Percentiles rank a stretch among this genome's conserved stretches.
These are phyloP conservation scores for Anticlea derivata DNA, from an alignment of 2,888 invertebrate genomes.

Conservation along the genomic window DNA sequence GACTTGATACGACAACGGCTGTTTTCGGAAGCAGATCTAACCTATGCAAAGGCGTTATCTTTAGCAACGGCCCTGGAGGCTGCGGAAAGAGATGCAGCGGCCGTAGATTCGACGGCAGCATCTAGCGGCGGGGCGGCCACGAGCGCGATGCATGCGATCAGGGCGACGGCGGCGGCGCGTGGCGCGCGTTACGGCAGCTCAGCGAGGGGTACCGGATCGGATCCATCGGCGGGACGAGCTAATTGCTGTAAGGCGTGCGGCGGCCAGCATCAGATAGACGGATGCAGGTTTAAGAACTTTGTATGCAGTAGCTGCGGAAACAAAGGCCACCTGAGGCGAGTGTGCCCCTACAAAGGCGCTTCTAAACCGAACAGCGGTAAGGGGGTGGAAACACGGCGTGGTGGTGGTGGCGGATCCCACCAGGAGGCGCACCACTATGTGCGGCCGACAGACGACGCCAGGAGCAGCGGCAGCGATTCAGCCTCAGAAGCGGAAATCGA, in stretches of 20 bases:
- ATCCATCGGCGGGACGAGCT: neutral
- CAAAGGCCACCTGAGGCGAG: constrained; percentile 4
- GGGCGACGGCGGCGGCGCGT: neutral
- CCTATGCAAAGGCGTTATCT: neutral
- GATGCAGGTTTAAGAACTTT: constrained; percentile 1
- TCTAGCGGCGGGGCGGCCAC: neutral
- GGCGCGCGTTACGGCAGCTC: no score
- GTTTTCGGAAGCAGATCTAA: neutral
- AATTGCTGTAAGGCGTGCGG: neutral
- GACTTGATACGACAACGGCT: neutral
- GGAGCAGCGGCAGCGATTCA: neutral
- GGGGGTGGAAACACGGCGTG: neutral
- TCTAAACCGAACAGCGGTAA: neutral
- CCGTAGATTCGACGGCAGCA: constrained; percentile 2
- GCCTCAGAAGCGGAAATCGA: no score
- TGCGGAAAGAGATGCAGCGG: constrained; percentile 6
- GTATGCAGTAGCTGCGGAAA: neutral
- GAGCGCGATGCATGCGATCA: constrained; percentile 1
- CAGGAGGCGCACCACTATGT: neutral
- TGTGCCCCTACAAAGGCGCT: neutral
- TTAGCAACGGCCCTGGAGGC: constrained; percentile 3
- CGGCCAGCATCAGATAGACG: neutral
- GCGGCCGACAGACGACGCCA: neutral
- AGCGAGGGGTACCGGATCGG: no score
- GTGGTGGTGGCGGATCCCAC: neutral